These are phyloP conservation scores for Cheilosia vulpina DNA, from an alignment of 2,888 invertebrate species.

Conservation along the genomic window DNA sequence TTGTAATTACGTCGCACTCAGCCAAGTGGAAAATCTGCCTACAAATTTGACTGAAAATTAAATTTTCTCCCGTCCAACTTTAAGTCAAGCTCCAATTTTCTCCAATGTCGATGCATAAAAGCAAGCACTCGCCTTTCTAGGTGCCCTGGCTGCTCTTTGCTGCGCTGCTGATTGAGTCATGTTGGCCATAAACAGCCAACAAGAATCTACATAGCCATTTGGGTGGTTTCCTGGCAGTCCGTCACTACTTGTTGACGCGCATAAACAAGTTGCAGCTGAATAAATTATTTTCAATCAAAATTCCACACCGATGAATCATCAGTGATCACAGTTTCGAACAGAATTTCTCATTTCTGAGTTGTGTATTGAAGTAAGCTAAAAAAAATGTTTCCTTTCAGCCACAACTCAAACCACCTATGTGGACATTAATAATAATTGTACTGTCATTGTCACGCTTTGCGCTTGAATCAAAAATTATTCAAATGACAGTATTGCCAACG, in stretches of 20 bases:
- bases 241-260: conserved; percentile 18
- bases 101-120: neutral
- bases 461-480: conserved; percentile 24
- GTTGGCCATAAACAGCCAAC: conserved; percentile 21
- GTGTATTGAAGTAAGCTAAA: rapidly evolving
- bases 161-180: conserved; percentile 7
- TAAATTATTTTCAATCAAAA: conserved; percentile 7
- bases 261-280: conserved; percentile 23
- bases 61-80: no score
- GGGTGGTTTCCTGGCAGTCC: conserved; percentile 42
- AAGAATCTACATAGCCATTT: conserved; percentile 45
- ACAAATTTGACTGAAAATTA: no score
- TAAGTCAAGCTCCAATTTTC: neutral
- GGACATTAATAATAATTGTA: neutral
- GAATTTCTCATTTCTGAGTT: neutral
- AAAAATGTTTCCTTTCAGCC: neutral
- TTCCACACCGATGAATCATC: conserved; percentile 16
- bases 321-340: neutral
- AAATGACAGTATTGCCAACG: conserved; percentile 29
- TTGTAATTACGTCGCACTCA: conserved; percentile 19
- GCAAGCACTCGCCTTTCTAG: neutral
- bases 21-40: conserved; percentile 36
- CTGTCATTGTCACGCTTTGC: conserved; percentile 8
- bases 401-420: no score
- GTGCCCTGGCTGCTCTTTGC: neutral